These are phyloP conservation scores for Gymnoscopelus microlampas DNA, from an alignment of 2,797 vertebrate species.

Conservation along the genomic window DNA sequence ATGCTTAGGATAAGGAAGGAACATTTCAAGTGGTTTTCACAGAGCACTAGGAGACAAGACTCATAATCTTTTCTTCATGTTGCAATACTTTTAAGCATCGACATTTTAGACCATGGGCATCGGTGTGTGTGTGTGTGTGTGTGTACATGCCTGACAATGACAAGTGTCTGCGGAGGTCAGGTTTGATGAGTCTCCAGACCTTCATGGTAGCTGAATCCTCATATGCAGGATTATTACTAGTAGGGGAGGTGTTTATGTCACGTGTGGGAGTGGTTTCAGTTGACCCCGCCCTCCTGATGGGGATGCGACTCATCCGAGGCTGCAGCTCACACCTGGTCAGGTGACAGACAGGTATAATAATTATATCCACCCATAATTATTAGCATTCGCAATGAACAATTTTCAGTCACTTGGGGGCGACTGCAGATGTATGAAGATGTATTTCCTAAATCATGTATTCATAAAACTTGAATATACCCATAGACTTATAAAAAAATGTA, in stretches of 20 bases:
- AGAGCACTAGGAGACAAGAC: too few species aligned
- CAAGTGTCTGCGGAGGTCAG: slow-evolving; percentile 56
- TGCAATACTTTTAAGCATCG: too few species aligned
- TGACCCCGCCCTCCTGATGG: slow-evolving; percentile 63
- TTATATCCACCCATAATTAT: too few species aligned
- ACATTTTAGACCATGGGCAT: too few species aligned
- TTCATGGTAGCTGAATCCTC: slow-evolving; percentile 56
- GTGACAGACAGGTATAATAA: neutral
- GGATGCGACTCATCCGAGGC: slow-evolving; percentile 77
- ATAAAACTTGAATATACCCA: neutral
- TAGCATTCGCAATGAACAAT: too few species aligned
- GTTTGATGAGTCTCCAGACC: slow-evolving; percentile 72
- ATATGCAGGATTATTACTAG: slow-evolving; percentile 29
- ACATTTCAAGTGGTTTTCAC: too few species aligned
- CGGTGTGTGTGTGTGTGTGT: too few species aligned
- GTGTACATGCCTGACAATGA: slow-evolving; percentile 65
- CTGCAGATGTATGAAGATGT: too few species aligned
- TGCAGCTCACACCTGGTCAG: slow-evolving; percentile 74
- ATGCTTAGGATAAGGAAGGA: neutral
- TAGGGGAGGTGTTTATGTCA: slow-evolving; percentile 7
- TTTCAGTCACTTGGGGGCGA: too few species aligned
- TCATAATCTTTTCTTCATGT: too few species aligned
- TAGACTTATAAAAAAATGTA: slow-evolving; percentile 6
- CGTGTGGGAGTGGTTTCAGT: slow-evolving; percentile 35
- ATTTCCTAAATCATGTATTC: too few species aligned